Evolutionary conservation across 1,140 invertebrate species (phyloP).

Genomic region (Polypedilum pembai): DNA sequence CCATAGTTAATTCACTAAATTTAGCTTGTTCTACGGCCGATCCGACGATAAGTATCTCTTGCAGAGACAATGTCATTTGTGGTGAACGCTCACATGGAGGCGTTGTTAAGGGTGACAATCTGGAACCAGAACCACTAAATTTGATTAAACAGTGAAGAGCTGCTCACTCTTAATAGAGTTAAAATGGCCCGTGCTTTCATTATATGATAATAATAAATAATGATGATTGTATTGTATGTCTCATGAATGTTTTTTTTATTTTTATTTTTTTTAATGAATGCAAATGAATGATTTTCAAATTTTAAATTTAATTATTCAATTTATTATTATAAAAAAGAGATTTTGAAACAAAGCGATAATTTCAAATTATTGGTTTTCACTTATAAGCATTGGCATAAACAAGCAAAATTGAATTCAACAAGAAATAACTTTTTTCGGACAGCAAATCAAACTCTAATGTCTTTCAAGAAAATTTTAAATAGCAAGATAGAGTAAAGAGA

Average conservation of each 20-base stretch:
- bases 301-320: background rate
- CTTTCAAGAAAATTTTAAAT: too few species aligned
- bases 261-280: conserved; percentile 22
- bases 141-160: conserved; percentile 42
- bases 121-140: conserved; percentile 47
- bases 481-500: too few species aligned
- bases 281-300: background rate
- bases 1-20: conserved; percentile 94
- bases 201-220: conserved; percentile 1
- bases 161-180: conserved; percentile 37
- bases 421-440: too few species aligned
- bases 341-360: conserved; percentile 9
- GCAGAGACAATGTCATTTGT: conserved; percentile 76
- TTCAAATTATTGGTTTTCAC: background rate
- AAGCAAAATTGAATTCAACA: too few species aligned
- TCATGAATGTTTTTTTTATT: background rate
- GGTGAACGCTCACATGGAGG: conserved; percentile 80
- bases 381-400: too few species aligned
- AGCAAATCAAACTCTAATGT: too few species aligned
- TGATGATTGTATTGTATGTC: background rate
- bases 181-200: conserved; percentile 44
- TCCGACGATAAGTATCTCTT: conserved; percentile 92
- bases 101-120: conserved; percentile 75
- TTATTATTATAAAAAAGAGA: background rate
- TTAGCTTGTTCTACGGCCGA: conserved; percentile 94